Percentiles rank a stretch among this genome's conserved stretches.
These are phyloP conservation scores for Propithecus deckenii DNA, from an alignment of 2,797 vertebrate species.

Conservation along the genomic window DNA sequence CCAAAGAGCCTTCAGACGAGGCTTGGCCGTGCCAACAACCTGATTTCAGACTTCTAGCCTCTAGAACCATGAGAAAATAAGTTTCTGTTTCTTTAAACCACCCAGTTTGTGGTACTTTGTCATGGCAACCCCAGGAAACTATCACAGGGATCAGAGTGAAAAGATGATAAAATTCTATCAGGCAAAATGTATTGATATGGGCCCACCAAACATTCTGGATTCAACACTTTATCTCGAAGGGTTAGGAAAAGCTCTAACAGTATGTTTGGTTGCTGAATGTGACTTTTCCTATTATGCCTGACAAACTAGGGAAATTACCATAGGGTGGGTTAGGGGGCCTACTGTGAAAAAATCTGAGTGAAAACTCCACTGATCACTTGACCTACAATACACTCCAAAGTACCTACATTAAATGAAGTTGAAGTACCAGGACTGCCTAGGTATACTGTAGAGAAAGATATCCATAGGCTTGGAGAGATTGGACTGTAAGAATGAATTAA, in stretches of 20 bases:
- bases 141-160: neutral
- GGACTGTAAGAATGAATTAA: neutral
- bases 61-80: neutral
- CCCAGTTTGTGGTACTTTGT: neutral
- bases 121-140: neutral
- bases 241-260: neutral
- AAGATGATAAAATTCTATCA: neutral
- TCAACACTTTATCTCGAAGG: neutral
- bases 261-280: neutral
- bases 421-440: neutral
- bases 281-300: neutral
- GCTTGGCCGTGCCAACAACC: neutral
- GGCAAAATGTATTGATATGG: neutral
- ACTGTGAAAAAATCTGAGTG: neutral
- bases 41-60: neutral
- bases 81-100: neutral
- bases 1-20: neutral
- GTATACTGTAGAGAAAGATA: neutral
- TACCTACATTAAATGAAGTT: neutral
- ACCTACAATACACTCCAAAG: neutral
- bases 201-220: neutral
- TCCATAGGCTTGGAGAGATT: neutral
- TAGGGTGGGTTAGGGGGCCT: neutral
- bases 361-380: neutral
- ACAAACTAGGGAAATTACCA: neutral